Base-by-base conservation (phyloP, 2,888 invertebrate species). In the Ormyrus labotus region DNA sequence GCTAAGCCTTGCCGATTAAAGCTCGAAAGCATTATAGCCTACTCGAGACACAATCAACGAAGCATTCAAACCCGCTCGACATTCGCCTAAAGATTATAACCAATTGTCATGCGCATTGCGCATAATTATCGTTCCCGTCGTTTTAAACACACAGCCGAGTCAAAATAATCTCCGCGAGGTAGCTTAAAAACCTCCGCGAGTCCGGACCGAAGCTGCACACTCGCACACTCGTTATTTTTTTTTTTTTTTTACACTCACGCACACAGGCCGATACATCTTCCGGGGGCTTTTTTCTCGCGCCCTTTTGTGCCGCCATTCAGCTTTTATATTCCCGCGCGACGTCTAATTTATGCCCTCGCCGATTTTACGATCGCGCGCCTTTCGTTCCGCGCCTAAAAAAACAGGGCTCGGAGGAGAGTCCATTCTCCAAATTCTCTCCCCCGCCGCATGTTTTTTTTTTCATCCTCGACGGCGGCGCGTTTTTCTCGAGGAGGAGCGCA, bases 301-400 rank as follows among this genome's bases (percentile, higher is more conserved):
- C 58, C 61, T 69, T 75, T 75, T 60, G 51, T 65, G 51, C 69
- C 45, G 19, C 55, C 67, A 64, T 63, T 57, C 69, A 51, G 10
- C 50, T 76, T 63, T 69, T 70, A 63, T 63, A 57, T 63, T 71
- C 65, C 5, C 13, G 53, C 47, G 10, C 61, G 70, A 58, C 55
- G 72, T 72, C 64, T 61, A 76, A 80, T 80, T 80, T 80, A 80
- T 80, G 72, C 76, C 76, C 55, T 45, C n/a, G 57, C 60, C 68
- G 72, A 71, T 76, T 80, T 76, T 76, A 80, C 80, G 80, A 76
- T 76, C 76, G 61, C 64, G 61, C 64, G 74, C 74, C 70, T 64
- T 63, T 75, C 68, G 57, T 68, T 68, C 65, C 63, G 57, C 64
- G 34, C 19, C 11, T 63, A 5, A 60, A 75, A 74, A 55, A 65